Base-by-base conservation (phyloP, 2,113 vertebrate genomes). In the Mystacornis crossleyi region DNA sequence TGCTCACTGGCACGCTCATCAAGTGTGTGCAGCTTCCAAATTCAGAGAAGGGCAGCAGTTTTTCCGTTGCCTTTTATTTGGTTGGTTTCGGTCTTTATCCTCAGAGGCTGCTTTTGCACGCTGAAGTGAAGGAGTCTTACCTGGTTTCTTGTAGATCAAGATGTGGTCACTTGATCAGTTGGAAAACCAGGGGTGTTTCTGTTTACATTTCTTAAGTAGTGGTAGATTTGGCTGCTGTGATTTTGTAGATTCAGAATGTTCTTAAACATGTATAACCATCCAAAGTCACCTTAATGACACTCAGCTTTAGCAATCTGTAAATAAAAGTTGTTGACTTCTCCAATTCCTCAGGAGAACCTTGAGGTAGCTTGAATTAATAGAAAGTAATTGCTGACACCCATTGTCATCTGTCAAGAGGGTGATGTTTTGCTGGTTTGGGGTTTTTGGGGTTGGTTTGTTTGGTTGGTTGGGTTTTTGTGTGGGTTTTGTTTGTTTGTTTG, bases 1-100 rank as follows among this genome's bases (percentile, higher is more conserved):
- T 40, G 29, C 23, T 62, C 1, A 0, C 20, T 43, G 64, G 5
- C 24, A 33, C 1, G 0, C 5, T 51, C 10, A 8, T 15, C 17
- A 18, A 34, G 11, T 64, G 4, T 7, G 0, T 19, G 47, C 0
- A 3, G 10, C 34, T 65, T 72, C 31, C 23, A 28, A 34, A 65
- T 21, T 55, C 31, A 36, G n/a, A 69, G 80, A 34, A 36, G 4
- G 18, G 11, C 28, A 47, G 20, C 61, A 70, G 17, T 28, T 62
- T n/a, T 61, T 64, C 26, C 74, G 7, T 86, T 43, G 34, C 33
- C 12, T 57, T 74, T 47, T 64, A 6, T 24, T 69, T 66, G 11
- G 4, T n/a, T 67, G 24, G 4, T 14, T 47, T 67, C 6, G 3
- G 5, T n/a, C 5, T 58, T 14, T 69, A 65, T 80, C 29, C 34